Evolutionary conservation across 1,140 invertebrate species (phyloP).

Genomic region (Leptinotarsa undecemlineata): DNA sequence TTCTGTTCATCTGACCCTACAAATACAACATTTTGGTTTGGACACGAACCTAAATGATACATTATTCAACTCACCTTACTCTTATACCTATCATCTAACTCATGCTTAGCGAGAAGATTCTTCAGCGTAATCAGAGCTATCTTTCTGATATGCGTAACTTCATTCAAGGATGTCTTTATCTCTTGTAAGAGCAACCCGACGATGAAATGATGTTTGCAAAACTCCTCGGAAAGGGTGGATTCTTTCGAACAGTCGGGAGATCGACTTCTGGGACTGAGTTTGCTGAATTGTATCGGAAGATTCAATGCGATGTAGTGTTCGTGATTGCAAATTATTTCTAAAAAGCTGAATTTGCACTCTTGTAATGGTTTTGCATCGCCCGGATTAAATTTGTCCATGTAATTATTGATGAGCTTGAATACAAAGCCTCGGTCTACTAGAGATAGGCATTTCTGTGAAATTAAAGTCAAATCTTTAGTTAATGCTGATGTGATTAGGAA

Average conservation of each 20-base stretch:
- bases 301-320: constrained; percentile 91
- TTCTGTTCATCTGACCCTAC: constrained; percentile 75
- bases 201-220: constrained; percentile 87
- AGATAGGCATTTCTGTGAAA: constrained; percentile 79
- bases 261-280: constrained; percentile 58
- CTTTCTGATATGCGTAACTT: constrained; percentile 78
- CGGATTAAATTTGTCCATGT: constrained; percentile 82
- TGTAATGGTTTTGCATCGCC: constrained; percentile 79
- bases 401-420: constrained; percentile 83
- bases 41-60: not conserved
- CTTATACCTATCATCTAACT: constrained; percentile 88
- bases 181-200: constrained; percentile 75
- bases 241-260: constrained; percentile 61
- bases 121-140: constrained; percentile 78
- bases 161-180: constrained; percentile 79
- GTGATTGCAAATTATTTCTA: constrained; percentile 90
- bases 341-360: constrained; percentile 81
- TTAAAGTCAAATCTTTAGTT: not conserved
- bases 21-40: not conserved
- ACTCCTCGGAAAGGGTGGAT: constrained; percentile 75
- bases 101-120: constrained; percentile 90
- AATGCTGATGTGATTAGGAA: too few relatives aligned
- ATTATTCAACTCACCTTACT: constrained; percentile 54
- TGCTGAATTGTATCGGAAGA: constrained; percentile 74
- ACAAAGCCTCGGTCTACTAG: constrained; percentile 94